These are phyloP conservation scores for Lacanobia wlatinum DNA, from an alignment of 2,888 invertebrate genomes.

Conservation along the genomic window DNA sequence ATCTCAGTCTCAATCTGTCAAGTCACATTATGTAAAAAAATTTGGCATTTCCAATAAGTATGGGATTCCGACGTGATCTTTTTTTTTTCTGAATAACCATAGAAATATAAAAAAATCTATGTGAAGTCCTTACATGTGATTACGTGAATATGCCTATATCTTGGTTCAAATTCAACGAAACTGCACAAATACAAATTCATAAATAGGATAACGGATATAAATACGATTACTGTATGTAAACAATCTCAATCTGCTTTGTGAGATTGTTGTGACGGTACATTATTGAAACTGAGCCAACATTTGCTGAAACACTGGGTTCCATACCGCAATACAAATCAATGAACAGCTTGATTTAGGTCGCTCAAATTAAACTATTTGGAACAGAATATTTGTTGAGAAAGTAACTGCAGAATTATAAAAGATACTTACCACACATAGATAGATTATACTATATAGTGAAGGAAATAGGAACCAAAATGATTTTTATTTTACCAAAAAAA, in stretches of 20 bases:
- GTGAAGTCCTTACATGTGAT: too few species aligned
- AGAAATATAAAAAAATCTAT: too few species aligned
- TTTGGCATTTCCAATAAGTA: background rate
- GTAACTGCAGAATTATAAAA: background rate
- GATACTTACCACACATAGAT: background rate
- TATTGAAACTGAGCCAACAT: slow-evolving; percentile 60
- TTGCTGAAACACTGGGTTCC: slow-evolving; percentile 39
- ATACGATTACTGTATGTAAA: slow-evolving; percentile 38
- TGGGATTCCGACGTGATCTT: background rate
- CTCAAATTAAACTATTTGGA: slow-evolving; percentile 41
- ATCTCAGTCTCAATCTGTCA: background rate
- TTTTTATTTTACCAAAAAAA: background rate
- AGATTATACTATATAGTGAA: background rate
- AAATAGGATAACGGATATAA: slow-evolving; percentile 23
- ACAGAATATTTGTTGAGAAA: slow-evolving; percentile 23
- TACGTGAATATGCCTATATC: background rate
- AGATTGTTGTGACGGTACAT: slow-evolving; percentile 26
- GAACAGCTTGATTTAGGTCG: slow-evolving; percentile 39
- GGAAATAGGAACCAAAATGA: background rate
- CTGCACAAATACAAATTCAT: slow-evolving; percentile 6
- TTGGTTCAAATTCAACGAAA: slow-evolving; percentile 6
- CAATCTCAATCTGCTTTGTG: slow-evolving; percentile 28
- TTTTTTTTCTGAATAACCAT: too few species aligned
- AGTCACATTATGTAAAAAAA: background rate
- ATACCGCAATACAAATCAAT: slow-evolving; percentile 42